Base-by-base conservation (phyloP, 1,140 invertebrate genomes). In the Drosophila subpulchrella region DNA sequence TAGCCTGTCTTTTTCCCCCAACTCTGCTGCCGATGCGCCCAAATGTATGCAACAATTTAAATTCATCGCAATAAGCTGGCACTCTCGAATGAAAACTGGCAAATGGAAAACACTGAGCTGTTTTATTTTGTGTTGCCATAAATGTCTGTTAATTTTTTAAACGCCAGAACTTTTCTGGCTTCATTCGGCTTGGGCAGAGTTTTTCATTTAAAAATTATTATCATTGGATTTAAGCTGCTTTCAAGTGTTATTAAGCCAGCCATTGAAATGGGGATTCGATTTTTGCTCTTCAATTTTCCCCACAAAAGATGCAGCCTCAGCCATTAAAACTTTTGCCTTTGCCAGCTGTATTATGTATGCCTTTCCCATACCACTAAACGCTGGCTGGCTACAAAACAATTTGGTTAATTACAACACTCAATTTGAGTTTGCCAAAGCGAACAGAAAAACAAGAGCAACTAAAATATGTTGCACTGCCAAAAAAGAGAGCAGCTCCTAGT, bases 1-100 rank as follows among this genome's bases (percentile, higher is more conserved):
- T 44, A 47, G 10, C 13, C 27, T 55, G 34, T n/a, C 32, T 36
- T 15, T 47, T 72, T 38, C 12, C 62, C 24, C 58, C 27, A 27
- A 48, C 78, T 47, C 53, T 63, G 55, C 46, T 61, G 57, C 30
- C 41, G 46, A 44, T 46, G 68, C 74, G 56, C 68, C 68, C 53
- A 71, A 84, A 81, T 84, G 62, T 89, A 89, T 89, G 84, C 80
- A 90, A 84, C 77, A 84, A 89, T 89, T 89, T 84, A 89, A 89
- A 89, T 89, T 84, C 84, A 89, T 89, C 82, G 85, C 80, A 84
- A 84, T 84, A 88, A 84, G 84, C 73, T 48, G 75, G 41, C 44
- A 44, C 65, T 83, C 61, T 60, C 57, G 65, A 81, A 76, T 73
- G 78, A 44, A 68, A 57, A 70, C 42, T 70, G 67, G 63, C 44